Percentiles rank a stretch among this genome's conserved stretches.
Conservation (phyloP, 2,113 vertebrate species). For the Cryptomyrus ogoouensis region DNA sequence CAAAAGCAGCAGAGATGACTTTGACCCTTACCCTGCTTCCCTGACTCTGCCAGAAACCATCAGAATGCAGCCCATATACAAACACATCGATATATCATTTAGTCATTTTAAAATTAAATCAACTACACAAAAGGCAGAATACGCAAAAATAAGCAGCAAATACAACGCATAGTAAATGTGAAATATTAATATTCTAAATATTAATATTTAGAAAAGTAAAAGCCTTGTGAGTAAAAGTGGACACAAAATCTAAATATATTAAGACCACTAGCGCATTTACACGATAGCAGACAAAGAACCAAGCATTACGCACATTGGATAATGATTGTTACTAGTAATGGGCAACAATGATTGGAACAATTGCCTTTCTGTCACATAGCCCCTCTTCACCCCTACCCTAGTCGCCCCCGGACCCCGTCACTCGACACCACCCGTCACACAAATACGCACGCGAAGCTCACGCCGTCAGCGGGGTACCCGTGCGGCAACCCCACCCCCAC, state of each 20-base stretch:
- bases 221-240: not conserved
- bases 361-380: not conserved
- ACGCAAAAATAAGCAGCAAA: not conserved
- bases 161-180: not conserved
- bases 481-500: not conserved
- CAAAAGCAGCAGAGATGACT: not conserved
- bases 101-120: not conserved
- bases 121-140: not conserved
- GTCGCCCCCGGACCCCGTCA: not conserved
- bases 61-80: not conserved
- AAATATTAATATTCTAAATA: not conserved
- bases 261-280: not conserved
- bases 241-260: not conserved
- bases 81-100: not conserved
- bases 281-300: not conserved
- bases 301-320: not conserved
- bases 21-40: not conserved
- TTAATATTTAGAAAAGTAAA: not conserved
- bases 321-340: not conserved
- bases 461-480: not conserved
- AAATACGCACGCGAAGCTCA: not conserved
- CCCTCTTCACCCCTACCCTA: not conserved
- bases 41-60: not conserved
- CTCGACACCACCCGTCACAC: not conserved
- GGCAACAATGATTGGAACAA: not conserved